These are phyloP conservation scores for Ibycter americanus DNA, from an alignment of 2,797 vertebrate species.

Conservation along the genomic window DNA sequence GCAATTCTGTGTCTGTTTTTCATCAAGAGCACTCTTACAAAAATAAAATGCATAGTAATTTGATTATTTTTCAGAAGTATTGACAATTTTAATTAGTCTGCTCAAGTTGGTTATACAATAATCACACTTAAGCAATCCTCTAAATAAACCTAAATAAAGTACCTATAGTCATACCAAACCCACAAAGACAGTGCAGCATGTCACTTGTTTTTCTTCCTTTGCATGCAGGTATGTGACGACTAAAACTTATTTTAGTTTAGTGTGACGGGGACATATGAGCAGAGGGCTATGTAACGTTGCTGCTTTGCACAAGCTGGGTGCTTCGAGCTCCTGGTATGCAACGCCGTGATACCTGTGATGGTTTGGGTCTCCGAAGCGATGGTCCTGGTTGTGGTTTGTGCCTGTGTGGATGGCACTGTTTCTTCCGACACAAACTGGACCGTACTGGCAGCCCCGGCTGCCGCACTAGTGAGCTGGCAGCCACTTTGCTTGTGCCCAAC, in stretches of 20 bases:
- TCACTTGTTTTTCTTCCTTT: background rate
- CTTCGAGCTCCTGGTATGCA: background rate
- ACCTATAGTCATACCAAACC: background rate
- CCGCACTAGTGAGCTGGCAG: slow-evolving; percentile 81
- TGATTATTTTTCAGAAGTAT: background rate
- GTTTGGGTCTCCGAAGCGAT: slow-evolving; percentile 81
- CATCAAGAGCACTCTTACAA: background rate
- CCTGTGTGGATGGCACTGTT: slow-evolving; percentile 61
- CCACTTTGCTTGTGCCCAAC: slow-evolving; percentile 92
- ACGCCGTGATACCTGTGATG: slow-evolving; percentile 80
- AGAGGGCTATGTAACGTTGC: rapidly evolving
- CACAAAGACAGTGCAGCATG: background rate
- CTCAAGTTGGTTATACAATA: background rate
- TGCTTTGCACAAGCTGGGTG: rapidly evolving
- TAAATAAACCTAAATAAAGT: background rate
- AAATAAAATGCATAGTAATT: background rate
- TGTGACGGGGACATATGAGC: rapidly evolving
- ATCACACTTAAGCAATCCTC: background rate
- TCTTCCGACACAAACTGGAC: slow-evolving; percentile 80
- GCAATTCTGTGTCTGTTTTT: background rate
- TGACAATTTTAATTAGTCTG: background rate
- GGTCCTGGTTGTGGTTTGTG: slow-evolving; percentile 63
- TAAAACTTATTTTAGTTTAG: background rate
- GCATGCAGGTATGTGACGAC: rapidly evolving
- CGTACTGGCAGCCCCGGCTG: slow-evolving; percentile 68